Conservation (phyloP, 2,113 vertebrate species). For the Anarhynchus alexandrinus region DNA sequence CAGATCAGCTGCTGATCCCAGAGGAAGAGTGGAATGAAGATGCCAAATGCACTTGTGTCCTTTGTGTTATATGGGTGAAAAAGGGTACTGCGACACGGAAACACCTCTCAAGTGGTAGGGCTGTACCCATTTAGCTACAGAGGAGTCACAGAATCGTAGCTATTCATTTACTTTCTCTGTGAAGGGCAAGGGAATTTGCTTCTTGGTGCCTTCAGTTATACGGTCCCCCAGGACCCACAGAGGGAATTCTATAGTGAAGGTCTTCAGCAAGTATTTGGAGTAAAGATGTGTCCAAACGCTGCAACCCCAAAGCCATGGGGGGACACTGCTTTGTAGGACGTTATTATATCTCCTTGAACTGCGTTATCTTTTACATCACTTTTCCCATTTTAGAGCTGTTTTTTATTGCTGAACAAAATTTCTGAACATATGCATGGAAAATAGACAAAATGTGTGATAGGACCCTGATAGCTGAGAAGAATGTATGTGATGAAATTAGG, state of each 20-base stretch:
- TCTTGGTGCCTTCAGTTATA: not conserved
- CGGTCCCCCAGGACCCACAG: not conserved
- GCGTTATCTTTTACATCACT: not conserved
- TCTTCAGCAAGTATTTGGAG: not conserved
- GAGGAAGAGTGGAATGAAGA: not conserved
- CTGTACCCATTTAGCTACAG: not conserved
- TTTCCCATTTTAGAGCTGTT: not conserved
- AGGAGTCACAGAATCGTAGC: not conserved
- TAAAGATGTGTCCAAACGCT: not conserved
- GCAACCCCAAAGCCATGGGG: not conserved
- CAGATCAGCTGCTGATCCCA: not conserved
- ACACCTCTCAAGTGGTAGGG: rapidly evolving
- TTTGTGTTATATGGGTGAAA: not conserved
- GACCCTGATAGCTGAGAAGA: not conserved
- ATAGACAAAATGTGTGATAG: not conserved
- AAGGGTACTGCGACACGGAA: not conserved
- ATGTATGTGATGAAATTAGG: slow-evolving; percentile 10
- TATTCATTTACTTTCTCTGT: not conserved
- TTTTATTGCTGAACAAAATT: slow-evolving; percentile 1
- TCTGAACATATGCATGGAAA: not conserved
- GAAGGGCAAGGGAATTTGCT: not conserved
- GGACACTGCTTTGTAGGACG: not conserved
- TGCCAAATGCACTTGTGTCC: not conserved
- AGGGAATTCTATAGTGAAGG: not conserved
- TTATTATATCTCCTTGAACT: not conserved